Percentiles rank a stretch among this genome's conserved stretches.
These are phyloP conservation scores for Akabosia matsudoensis DNA, from an alignment of 1,140 invertebrate genomes.

Conservation along the genomic window DNA sequence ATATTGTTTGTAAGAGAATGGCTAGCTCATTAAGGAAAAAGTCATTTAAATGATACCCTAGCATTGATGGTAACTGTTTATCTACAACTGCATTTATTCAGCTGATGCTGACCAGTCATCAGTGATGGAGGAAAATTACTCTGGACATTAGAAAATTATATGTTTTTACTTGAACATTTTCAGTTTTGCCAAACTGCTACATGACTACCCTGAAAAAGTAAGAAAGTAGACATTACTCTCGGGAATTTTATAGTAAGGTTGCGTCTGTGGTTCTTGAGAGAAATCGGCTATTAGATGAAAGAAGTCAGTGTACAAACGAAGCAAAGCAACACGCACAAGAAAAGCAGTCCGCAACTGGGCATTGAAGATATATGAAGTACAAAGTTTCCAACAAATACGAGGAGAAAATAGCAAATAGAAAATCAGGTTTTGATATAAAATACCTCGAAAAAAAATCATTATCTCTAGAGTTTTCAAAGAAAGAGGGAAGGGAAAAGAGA, in stretches of 20 bases:
- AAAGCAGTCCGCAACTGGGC: neutral
- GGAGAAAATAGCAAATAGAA: constrained; percentile 19
- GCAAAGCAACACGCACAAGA: neutral
- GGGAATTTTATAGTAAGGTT: neutral
- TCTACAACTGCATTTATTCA: neutral
- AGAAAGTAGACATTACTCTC: neutral
- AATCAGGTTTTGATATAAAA: constrained; percentile 21
- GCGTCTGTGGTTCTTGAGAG: neutral
- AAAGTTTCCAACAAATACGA: constrained; percentile 4
- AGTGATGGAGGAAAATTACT: neutral
- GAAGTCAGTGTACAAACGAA: neutral
- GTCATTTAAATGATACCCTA: neutral
- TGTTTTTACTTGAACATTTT: neutral
- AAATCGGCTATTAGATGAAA: neutral
- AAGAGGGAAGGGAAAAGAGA: neutral
- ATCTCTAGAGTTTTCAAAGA: neutral
- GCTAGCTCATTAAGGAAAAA: neutral
- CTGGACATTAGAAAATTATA: neutral
- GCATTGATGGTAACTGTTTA: neutral
- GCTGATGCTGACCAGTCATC: neutral
- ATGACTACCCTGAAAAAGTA: too few relatives aligned
- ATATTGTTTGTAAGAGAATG: neutral
- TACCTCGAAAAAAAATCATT: constrained; percentile 15
- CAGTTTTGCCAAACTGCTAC: neutral
- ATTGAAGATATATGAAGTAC: neutral